These are phyloP conservation scores for Epicampocera succincta DNA, from an alignment of 2,888 invertebrate genomes.

Conservation along the genomic window DNA sequence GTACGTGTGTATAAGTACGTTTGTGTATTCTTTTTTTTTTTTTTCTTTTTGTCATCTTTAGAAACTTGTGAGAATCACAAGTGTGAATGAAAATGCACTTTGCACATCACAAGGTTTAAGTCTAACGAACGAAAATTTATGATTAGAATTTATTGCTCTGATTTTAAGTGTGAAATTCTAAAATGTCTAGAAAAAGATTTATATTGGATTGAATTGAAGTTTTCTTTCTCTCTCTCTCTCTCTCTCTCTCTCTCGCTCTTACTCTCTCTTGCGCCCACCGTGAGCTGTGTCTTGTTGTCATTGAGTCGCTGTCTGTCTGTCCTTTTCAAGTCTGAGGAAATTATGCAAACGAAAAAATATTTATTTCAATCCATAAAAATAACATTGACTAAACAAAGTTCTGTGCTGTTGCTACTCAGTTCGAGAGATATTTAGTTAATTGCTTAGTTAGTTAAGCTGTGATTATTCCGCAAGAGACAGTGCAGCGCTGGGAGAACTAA, in stretches of 20 bases:
- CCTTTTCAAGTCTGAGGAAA: no score
- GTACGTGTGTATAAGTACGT: neutral
- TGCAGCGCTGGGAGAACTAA: neutral
- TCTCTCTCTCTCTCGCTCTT: neutral
- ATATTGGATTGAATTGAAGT: conserved; percentile 48
- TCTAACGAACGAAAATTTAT: conserved; percentile 54
- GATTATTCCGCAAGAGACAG: neutral
- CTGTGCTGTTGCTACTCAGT: neutral
- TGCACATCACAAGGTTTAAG: conserved; percentile 68
- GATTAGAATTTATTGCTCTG: conserved; percentile 69
- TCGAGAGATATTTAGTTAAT: conserved; percentile 3
- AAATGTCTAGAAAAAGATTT: conserved; percentile 61
- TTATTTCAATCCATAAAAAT: conserved; percentile 28
- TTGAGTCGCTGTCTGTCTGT: no score
- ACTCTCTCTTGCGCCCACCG: neutral
- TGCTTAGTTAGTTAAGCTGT: conserved; percentile 10
- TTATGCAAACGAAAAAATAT: conserved; percentile 25
- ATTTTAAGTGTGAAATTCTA: conserved; percentile 66
- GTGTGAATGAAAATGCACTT: conserved; percentile 67
- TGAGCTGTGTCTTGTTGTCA: neutral
- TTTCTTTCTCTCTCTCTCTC: neutral
- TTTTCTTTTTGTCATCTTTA: conserved; percentile 2
- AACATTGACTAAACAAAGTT: conserved; percentile 43
- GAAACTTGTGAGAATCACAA: conserved; percentile 36
- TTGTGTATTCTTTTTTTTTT: neutral